Base-by-base conservation (phyloP, 2,797 vertebrate genomes). In the Neostethus bicornis region DNA sequence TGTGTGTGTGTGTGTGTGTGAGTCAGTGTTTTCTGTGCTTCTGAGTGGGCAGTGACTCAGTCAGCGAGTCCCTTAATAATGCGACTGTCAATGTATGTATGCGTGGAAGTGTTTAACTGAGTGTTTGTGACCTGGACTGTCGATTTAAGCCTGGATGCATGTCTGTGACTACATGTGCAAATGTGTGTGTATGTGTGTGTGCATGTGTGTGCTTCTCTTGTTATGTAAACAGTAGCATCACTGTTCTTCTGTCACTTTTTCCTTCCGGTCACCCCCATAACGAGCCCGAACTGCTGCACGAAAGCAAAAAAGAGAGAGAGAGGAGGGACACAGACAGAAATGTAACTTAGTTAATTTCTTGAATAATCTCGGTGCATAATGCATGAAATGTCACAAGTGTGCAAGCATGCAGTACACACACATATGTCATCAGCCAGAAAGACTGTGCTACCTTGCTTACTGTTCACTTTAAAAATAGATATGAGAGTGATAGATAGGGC, bases 211-310 rank as follows among this genome's bases (percentile, higher is more conserved):
- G 67, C 32, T 52, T 82, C 61, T 79, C 61, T 81, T 35, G 61
- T 88, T 89, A 88, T 86, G 85, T 88, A 87, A 89, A 88, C 83
- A 87, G 81, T 75, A 73, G 83, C 86, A 88, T 90, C 88, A 85
- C 80, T 87, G 84, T 85, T 87, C 76, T 42, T 80, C 81, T 86
- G 81, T 87, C 85, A 87, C 80, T 81, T 71, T 86, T 70, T 71
- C 68, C 84, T 87, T 81, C 84, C 78, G 73, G 80, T 87, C 84
- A 86, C 56, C 77, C 83, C 78, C 79, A 77, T 83, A 85, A 87
- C 79, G 80, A 84, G 81, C 71, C 71, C 73, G 64, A 73, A 81
- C 66, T 60, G 77, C 69, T 61, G 80, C 75, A 86, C 88, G 77
- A 56, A 83, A 76, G 73, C 83, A 54, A 78, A 67, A 77, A 25